phyloP scores from a whole-genome alignment of 2,797 vertebrate species.

The Alfaro cultratus region DNA sequence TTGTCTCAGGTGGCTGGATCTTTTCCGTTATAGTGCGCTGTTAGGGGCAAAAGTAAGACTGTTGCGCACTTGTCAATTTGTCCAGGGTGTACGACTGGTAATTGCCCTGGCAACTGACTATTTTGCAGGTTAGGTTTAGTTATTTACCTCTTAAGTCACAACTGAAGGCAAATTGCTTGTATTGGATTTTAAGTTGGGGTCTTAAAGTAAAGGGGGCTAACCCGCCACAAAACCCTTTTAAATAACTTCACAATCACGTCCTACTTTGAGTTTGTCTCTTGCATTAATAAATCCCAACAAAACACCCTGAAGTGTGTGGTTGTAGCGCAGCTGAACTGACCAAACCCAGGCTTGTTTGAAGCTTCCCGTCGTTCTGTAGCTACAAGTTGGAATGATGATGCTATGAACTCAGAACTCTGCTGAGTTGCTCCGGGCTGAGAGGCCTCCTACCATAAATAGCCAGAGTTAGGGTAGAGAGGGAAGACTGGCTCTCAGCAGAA shows the following conservation, averaged over 20 bases:
- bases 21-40: too few species aligned
- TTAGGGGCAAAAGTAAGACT: too few species aligned
- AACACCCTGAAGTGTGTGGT: not conserved
- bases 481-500: conserved; percentile 51
- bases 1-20: too few species aligned
- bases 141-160: not conserved
- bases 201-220: not conserved
- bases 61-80: too few species aligned
- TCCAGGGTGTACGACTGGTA: not conserved
- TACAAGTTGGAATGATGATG: conserved; percentile 59
- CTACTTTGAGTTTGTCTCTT: not conserved
- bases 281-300: not conserved
- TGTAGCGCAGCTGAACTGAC: conserved; percentile 9
- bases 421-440: conserved; percentile 50
- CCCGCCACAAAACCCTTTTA: too few species aligned
- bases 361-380: conserved; percentile 54
- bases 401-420: conserved; percentile 68
- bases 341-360: conserved; percentile 60
- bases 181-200: not conserved
- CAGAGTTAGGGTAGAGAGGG: conserved; percentile 52
- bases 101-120: not conserved
- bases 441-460: conserved; percentile 85
- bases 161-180: not conserved
- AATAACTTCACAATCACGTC: not conserved
- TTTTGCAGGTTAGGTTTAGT: not conserved